Conservation (phyloP, 2,113 vertebrate genomes). For the Chaenocephalus aceratus region DNA sequence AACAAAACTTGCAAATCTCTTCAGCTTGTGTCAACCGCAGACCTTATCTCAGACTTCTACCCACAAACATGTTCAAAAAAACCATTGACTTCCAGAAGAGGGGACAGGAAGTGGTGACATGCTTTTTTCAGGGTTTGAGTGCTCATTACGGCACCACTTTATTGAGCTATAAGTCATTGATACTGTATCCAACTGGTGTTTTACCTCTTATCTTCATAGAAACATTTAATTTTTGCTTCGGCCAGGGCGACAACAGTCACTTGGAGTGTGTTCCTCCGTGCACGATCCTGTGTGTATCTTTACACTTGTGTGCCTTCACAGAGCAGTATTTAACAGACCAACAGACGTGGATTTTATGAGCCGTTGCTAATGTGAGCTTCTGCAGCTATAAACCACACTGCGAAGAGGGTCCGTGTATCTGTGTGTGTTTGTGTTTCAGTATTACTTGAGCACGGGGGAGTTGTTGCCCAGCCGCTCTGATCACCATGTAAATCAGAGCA, state of each 20-base stretch:
- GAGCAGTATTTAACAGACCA: slow-evolving; percentile 70
- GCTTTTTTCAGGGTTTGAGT: no score
- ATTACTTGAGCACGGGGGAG: slow-evolving; percentile 45
- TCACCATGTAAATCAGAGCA: slow-evolving; percentile 73
- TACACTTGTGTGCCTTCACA: slow-evolving; percentile 29
- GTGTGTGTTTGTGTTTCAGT: slow-evolving; percentile 17
- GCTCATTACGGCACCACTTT: neutral
- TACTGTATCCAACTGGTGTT: neutral
- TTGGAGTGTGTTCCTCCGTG: neutral
- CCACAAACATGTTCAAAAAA: no score
- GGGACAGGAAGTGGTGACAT: no score
- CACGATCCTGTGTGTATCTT: slow-evolving; percentile 5
- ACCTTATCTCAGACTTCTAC: no score
- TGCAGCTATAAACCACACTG: slow-evolving; percentile 69
- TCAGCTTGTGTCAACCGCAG: no score
- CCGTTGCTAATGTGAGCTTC: slow-evolving; percentile 75
- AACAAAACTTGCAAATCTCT: no score
- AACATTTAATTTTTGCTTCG: neutral
- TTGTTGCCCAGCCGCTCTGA: slow-evolving; percentile 54
- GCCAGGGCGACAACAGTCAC: neutral
- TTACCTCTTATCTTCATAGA: neutral
- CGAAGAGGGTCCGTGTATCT: slow-evolving; percentile 31
- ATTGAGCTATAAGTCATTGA: neutral
- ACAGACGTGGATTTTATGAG: slow-evolving; percentile 74
- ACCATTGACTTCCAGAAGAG: no score